Base-by-base conservation (phyloP, 1,140 invertebrate genomes). In the Drosophila orosa region DNA sequence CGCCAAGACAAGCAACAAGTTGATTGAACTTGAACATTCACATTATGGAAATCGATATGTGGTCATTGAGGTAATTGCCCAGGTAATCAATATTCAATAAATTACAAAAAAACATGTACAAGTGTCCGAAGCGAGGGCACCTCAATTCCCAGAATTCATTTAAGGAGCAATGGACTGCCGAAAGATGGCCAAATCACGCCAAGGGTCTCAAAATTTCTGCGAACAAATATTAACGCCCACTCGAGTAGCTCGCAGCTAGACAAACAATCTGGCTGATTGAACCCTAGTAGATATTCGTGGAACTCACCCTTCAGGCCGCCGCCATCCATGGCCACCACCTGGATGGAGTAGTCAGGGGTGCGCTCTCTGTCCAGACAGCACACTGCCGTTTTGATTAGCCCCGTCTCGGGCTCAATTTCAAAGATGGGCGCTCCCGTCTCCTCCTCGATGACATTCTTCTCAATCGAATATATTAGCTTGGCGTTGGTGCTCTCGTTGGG, bases 391-490 rank as follows among this genome's bases (percentile, higher is more conserved):
- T 94, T 94, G 52, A 95, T 95, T 47, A 95, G 93, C 7, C 94
- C 94, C 29, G 94, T 95, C 58, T 94, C 93, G 17, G 94, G 92
- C 67, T 95, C 94, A 62, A 95, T 95, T 84, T 94, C 94, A 82
- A 95, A 95, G 66, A 95, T 95, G 56, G 94, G 94, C 77, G 93
- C 93, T 5, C 94, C 94, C 27, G 94, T 94, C 58, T 93, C 93
- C 84, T 95, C 94, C 80, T 95, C 95, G 69, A 95, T 95, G 65
- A 95, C 94, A 80, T 95, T 96, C 92, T 95, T 95, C 91, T 95
- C 95, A 76, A 95, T 95, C 59, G 94, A 94, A 74, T 94, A 94
- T 52, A 94, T 94, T 42, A 95, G 90, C 77, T 94, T 94, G 48
- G 94, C 94, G 84, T 95, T 94, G 29, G 93, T 94, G 45, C 94